Base-by-base conservation (phyloP, 2,888 invertebrate genomes). In the Athetis lepigone region DNA sequence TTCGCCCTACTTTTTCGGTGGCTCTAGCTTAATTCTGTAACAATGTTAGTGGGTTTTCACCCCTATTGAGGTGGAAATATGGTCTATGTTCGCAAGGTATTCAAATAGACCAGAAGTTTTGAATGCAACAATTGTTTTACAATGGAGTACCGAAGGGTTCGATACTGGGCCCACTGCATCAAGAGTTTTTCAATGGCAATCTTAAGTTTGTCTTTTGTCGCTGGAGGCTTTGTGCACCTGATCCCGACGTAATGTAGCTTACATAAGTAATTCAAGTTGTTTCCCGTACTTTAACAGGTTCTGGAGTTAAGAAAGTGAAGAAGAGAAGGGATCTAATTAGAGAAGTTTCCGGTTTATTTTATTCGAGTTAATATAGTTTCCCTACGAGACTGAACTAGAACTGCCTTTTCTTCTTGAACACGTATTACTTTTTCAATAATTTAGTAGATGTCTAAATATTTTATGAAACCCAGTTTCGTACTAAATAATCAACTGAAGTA, bases 1-100 rank as follows among this genome's bases (percentile, higher is more conserved):
- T 70, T 73, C 85, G 90, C 84, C 86, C 90, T 86, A 90, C 88
- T 89, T 90, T 89, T 89, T 86, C 84, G 76, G 76, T 75, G 76
- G 74, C 74, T 82, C 73, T 76, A 79, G 70, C 77, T 76, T 66
- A 71, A 75, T 73, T 82, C 68, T 72, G 62, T 33, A 11, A 40
- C 49, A 46, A 51, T 64, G 59, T 29, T 56, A 70, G 65, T 50
- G 49, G 51, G 66, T 75, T 77, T 62, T 75, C 70, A 74, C 60
- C 70, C 78, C 81, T 88, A 84, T 75, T 56, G 1, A 33, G 11
- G 63, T 47, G 7, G 4, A 13, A 68, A 69, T 86, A 87, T 77
- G 70, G 82, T 68, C 58, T 70, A 80, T 60, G 80, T 77, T 86
- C 63, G 63, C 70, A 60, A 57, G 13, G 40, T 54, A 23, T 60